Evolutionary conservation across 2,113 vertebrate genomes (phyloP), one percentile per base, ranked within the genome.

Genomic region (Malurus alboscapulatus): DNA sequence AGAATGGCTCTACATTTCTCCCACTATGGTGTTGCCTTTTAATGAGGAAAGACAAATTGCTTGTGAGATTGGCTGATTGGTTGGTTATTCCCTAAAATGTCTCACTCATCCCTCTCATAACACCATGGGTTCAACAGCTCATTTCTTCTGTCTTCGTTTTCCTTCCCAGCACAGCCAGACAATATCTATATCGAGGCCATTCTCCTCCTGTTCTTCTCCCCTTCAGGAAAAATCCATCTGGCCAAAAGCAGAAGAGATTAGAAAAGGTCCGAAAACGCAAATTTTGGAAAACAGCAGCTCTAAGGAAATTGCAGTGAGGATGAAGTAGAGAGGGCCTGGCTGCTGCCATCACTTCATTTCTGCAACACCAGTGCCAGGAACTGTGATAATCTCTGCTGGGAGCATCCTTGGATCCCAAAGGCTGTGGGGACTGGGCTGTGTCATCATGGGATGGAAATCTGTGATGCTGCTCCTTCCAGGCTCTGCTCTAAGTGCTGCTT

Each of bases 1-100:
- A 93, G 84, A 95, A 93, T 21, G 36, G 82, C 48, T 78, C 85
- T 94, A 69, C 45, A 55, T 55, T 91, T 90, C 84, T 91, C 91
- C 68, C 81, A 40, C 93, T 79, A 16, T 63, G 78, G 55, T 85
- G 71, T 69, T 94, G 91, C 71, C n/a, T 71, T 85, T 61, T 82
- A 96, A 96, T 85, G 55, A 94, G 79, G 87, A 91, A 91, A 94
- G 84, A 96, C 75, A 93, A 95, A 94, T 92, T 71, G 82, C 89
- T 67, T 87, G 67, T 55, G 78, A 71, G 91, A 74, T 36, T n/a
- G 68, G 76, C 67, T 84, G 87, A 89, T 90, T 71, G 95, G 82
- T 54, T 84, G 75, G 78, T 94, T 95, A 78, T 91, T 91, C 67
- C 75, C 53, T 92, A 55, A 91, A 87, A 95, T 67, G 91, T 77